Conservation (phyloP, 1,140 invertebrate genomes). For the Araneus ventricosus region DNA sequence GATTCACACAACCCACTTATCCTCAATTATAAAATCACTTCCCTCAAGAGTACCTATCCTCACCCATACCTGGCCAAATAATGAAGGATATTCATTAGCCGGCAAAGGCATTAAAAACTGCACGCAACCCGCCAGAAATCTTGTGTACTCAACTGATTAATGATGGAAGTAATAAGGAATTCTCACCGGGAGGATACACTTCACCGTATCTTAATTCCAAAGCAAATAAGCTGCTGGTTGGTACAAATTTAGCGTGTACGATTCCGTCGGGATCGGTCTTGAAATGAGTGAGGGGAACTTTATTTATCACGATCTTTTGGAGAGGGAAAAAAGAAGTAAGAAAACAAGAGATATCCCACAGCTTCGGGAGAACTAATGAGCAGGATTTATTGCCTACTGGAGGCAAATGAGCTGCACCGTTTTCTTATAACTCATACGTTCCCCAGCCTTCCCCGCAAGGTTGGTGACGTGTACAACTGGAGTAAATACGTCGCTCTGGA, state of each 20-base stretch:
- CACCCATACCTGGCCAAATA: not conserved
- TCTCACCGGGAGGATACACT: not conserved
- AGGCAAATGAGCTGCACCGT: slow-evolving; percentile 42
- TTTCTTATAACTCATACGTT: slow-evolving; percentile 38
- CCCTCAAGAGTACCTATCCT: not conserved
- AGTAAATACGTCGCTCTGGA: not conserved
- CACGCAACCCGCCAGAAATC: too few species aligned
- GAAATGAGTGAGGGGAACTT: not conserved
- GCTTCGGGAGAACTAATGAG: slow-evolving; percentile 58
- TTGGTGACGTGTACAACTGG: not conserved
- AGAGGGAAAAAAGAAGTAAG: not conserved
- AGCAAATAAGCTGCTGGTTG: not conserved
- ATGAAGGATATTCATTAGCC: slow-evolving; percentile 11
- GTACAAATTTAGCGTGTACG: slow-evolving; percentile 4
- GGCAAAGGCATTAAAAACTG: not conserved
- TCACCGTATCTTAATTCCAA: not conserved
- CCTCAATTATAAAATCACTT: not conserved
- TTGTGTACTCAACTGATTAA: slow-evolving; percentile 46
- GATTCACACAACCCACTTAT: not conserved
- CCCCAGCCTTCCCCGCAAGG: not conserved
- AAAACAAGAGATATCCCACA: slow-evolving; percentile 47
- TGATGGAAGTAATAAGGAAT: not conserved
- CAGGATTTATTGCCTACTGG: slow-evolving; percentile 45
- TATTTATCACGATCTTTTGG: slow-evolving; percentile 37
- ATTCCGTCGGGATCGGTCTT: not conserved